Evolutionary conservation across 1,140 invertebrate species (phyloP).

Genomic region (silkworm (Bombyx mori)): DNA sequence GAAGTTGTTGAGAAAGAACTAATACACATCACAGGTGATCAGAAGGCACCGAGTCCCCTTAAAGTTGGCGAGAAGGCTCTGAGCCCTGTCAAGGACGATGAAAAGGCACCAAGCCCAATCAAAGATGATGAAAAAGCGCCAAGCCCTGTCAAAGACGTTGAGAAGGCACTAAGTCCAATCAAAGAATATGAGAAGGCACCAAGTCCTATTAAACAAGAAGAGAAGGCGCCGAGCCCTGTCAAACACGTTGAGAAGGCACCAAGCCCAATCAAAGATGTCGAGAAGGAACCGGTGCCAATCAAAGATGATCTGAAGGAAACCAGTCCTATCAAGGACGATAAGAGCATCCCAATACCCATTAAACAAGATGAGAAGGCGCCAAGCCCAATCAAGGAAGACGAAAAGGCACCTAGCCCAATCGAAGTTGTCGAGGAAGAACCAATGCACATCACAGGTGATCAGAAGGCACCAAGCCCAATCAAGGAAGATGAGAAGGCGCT

Average conservation of each 20-base stretch:
- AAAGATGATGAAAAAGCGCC: slow-evolving; percentile 5
- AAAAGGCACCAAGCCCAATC: slow-evolving; percentile 9
- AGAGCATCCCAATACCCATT: neutral
- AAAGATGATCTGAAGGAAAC: neutral
- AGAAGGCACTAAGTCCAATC: slow-evolving; percentile 4
- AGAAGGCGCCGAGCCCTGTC: neutral
- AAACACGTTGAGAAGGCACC: too few relatives aligned
- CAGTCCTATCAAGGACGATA: neutral
- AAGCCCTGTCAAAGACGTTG: neutral
- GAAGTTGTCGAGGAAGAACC: neutral
- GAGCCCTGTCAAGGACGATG: slow-evolving; percentile 5
- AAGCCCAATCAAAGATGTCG: too few relatives aligned
- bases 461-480: neutral
- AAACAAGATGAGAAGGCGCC: neutral
- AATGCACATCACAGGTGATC: too few relatives aligned
- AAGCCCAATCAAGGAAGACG: neutral
- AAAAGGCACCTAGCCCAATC: neutral
- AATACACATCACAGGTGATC: too few relatives aligned
- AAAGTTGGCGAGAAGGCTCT: slow-evolving; percentile 16
- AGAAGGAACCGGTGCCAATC: too few relatives aligned
- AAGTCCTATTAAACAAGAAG: neutral
- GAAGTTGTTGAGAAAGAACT: too few relatives aligned
- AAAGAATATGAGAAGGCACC: slow-evolving; percentile 10
- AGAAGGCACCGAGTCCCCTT: slow-evolving; percentile 3
- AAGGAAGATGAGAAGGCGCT: neutral